Evolutionary conservation across 2,113 vertebrate species (phyloP).

Genomic region (Macquaria ambigua): DNA sequence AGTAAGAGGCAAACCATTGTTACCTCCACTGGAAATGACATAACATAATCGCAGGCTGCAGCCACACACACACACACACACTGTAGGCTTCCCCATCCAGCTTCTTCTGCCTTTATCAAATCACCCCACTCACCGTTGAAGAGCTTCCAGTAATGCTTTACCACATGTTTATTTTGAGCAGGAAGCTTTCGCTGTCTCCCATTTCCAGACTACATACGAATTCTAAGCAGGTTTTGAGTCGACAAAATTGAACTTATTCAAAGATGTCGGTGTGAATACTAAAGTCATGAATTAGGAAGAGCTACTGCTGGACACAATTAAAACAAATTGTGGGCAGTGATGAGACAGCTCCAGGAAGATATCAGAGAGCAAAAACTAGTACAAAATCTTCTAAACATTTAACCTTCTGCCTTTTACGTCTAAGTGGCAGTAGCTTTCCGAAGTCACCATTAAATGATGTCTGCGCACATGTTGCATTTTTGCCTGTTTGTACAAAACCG

Average conservation of each 20-base stretch:
- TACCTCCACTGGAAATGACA: constrained; percentile 57
- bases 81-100: constrained; percentile 20
- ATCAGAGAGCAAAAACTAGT: background rate
- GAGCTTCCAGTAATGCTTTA: constrained; percentile 52
- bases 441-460: background rate
- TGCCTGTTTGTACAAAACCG: background rate
- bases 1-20: constrained; percentile 49
- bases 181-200: constrained; percentile 19
- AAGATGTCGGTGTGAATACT: background rate
- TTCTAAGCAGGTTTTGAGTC: constrained; percentile 8
- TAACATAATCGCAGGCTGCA: constrained; percentile 54
- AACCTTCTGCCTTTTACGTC: background rate
- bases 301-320: background rate
- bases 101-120: constrained; percentile 39
- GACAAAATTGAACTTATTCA: background rate
- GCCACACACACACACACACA: constrained; percentile 15
- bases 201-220: background rate
- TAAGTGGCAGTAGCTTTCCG: background rate
- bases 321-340: background rate
- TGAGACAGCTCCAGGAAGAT: background rate
- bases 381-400: background rate
- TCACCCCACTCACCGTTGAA: constrained; percentile 28
- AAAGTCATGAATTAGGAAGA: background rate
- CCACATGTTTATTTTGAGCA: constrained; percentile 52
- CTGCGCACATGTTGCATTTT: background rate